Evolutionary conservation across 2,797 vertebrate genomes (phyloP).

Genomic region (Neoniphon sammara): DNA sequence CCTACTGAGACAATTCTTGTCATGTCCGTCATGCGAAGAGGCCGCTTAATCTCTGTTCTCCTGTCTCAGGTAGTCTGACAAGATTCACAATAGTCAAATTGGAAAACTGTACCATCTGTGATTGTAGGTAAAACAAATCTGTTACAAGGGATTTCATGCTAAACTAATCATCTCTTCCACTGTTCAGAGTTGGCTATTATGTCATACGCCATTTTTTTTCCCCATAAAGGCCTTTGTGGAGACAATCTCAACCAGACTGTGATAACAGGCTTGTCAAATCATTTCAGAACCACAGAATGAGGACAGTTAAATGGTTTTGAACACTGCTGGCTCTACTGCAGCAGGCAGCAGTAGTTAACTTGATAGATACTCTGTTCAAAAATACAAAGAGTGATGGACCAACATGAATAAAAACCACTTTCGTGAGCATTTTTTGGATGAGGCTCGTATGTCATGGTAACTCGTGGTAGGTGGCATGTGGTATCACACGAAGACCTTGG

Average conservation of each 20-base stretch:
- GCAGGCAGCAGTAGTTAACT: background rate
- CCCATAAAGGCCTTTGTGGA: background rate
- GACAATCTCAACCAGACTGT: background rate
- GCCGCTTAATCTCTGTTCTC: no score
- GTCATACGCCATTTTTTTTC: background rate
- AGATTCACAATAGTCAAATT: no score
- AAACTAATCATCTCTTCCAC: background rate
- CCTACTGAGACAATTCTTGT: background rate
- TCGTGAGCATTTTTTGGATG: no score
- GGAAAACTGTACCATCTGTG: background rate
- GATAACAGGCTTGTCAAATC: background rate
- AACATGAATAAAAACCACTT: no score
- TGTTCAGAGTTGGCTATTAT: background rate
- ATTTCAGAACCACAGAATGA: background rate
- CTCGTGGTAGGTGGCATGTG: background rate
- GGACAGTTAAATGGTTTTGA: background rate
- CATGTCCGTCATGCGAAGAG: no score
- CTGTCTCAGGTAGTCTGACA: no score
- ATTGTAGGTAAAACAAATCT: background rate
- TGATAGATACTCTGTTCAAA: background rate
- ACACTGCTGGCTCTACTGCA: background rate
- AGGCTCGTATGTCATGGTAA: background rate
- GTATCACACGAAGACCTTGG: background rate
- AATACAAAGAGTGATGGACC: background rate
- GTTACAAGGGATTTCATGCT: background rate